A percentile compares a stretch with the other conserved stretches of the same genome.
These are phyloP conservation scores for Tamias sibiricus DNA, from an alignment of 2,113 vertebrate species.

Conservation along the genomic window DNA sequence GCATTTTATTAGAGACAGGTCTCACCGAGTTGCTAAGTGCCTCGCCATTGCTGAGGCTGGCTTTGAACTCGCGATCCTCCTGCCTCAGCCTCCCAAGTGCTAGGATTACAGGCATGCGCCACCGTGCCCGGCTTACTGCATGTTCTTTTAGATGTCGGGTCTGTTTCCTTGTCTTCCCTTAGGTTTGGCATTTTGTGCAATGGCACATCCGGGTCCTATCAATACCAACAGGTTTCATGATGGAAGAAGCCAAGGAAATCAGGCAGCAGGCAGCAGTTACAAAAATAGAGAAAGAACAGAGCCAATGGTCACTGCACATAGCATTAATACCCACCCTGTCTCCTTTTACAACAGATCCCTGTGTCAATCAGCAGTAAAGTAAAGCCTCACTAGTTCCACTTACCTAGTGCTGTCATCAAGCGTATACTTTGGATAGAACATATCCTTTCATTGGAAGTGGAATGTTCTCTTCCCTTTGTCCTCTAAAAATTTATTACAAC, in stretches of 20 bases:
- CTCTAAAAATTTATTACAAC: constrained; percentile 39
- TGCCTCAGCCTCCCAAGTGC: too few species aligned
- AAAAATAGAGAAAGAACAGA: constrained; percentile 69
- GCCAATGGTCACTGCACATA: constrained; percentile 77
- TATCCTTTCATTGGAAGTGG: not conserved
- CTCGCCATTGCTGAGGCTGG: too few species aligned
- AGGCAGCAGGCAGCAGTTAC: constrained; percentile 84
- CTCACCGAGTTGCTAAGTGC: too few species aligned
- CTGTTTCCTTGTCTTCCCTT: constrained; percentile 33
- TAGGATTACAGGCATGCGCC: too few species aligned
- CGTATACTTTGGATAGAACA: constrained; percentile 38
- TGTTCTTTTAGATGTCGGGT: not conserved
- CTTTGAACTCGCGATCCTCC: too few species aligned
- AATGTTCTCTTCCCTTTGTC: constrained; percentile 20
- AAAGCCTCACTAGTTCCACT: not conserved
- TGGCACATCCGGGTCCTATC: constrained; percentile 27
- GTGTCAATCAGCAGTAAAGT: constrained; percentile 60
- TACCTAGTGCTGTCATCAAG: not conserved
- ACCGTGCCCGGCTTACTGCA: too few species aligned
- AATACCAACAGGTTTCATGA: constrained; percentile 71
- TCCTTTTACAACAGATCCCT: constrained; percentile 76
- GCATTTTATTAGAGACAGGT: too few species aligned
- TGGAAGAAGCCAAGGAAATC: constrained; percentile 77
- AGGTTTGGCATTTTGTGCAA: not conserved
- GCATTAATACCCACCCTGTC: constrained; percentile 53